Conservation (phyloP, 2,888 invertebrate species). For the Ormia ochracea region DNA sequence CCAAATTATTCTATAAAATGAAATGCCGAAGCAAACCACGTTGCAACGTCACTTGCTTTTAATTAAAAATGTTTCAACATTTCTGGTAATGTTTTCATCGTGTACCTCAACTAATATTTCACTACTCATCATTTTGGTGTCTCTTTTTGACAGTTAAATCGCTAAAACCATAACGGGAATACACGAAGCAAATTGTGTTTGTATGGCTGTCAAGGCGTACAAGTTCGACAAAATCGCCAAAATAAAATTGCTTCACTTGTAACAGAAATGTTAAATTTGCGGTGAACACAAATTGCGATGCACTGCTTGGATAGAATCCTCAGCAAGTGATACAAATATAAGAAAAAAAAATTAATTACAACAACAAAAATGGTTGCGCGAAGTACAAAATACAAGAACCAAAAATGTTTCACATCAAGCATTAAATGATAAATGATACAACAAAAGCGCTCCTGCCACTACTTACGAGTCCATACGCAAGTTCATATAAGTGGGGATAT, state of each 20-base stretch:
- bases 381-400: background rate
- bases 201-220: background rate
- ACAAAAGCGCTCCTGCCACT: background rate
- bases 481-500: background rate
- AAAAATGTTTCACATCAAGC: conserved; percentile 15
- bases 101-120: background rate
- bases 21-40: too few species aligned
- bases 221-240: conserved; percentile 8
- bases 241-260: conserved; percentile 9
- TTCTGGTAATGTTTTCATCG: background rate
- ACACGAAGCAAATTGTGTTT: conserved; percentile 1
- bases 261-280: conserved; percentile 38
- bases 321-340: background rate
- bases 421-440: conserved; percentile 31
- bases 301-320: conserved; percentile 11
- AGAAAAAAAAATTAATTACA: conserved; percentile 1
- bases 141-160: background rate
- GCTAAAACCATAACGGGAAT: background rate
- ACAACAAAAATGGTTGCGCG: background rate
- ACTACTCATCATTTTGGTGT: background rate
- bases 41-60: too few species aligned
- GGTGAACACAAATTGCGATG: conserved; percentile 24
- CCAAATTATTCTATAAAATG: too few species aligned
- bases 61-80: background rate
- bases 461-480: background rate